Evolutionary conservation across 1,140 invertebrate species (phyloP).

Genomic region (Monochamus saltuarius): DNA sequence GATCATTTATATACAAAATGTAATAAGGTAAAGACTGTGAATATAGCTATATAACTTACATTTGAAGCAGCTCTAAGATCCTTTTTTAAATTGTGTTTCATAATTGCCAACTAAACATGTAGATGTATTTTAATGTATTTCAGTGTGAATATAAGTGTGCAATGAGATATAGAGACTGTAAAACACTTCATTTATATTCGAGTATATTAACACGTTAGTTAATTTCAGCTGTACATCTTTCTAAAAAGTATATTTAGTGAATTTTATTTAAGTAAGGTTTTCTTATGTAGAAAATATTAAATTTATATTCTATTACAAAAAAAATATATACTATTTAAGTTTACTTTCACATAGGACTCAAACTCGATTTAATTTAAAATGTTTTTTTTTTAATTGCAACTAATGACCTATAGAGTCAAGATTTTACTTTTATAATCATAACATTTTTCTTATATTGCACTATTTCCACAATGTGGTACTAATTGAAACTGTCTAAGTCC

Average conservation of each 20-base stretch:
- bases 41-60: conserved; percentile 31
- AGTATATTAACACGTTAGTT: conserved; percentile 26
- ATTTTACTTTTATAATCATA: too few species aligned
- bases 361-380: too few species aligned
- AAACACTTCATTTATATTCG: conserved; percentile 27
- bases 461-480: too few species aligned
- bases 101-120: conserved; percentile 39
- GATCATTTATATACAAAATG: too few species aligned
- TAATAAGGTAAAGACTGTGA: conserved; percentile 37
- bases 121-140: conserved; percentile 40
- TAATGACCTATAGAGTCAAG: too few species aligned
- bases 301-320: too few species aligned
- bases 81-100: conserved; percentile 13
- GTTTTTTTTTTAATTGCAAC: too few species aligned
- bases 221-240: conserved; percentile 32
- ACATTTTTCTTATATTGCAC: too few species aligned
- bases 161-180: conserved; percentile 44
- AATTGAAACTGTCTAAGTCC: too few species aligned
- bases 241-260: conserved; percentile 25
- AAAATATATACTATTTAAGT: too few species aligned
- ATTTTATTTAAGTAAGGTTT: conserved; percentile 25
- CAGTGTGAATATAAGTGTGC: conserved; percentile 39
- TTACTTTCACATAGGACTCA: too few species aligned
- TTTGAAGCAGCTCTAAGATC: conserved; percentile 32
- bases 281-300: neutral